Conservation (phyloP, 2,113 vertebrate species). For the Chaenocephalus aceratus region DNA sequence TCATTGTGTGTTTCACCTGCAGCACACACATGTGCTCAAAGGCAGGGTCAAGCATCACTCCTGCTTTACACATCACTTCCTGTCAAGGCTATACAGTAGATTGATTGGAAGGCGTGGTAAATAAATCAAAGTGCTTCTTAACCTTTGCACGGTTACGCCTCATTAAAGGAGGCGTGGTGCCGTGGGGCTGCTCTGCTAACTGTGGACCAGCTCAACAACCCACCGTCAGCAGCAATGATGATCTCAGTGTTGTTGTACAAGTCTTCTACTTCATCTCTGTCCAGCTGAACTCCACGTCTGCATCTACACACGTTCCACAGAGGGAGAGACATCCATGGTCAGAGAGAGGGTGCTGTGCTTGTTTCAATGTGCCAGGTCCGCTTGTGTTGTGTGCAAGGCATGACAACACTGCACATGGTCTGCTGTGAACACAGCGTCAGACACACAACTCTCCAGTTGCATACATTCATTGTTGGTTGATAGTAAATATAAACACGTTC, state of each 20-base stretch:
- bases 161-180: not conserved
- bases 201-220: slow-evolving; percentile 12
- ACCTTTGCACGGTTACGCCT: not conserved
- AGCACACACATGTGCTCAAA: too few species aligned
- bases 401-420: not conserved
- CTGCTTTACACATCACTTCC: too few species aligned
- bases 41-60: too few species aligned
- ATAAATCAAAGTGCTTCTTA: not conserved
- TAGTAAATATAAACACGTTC: too few species aligned
- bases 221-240: slow-evolving; percentile 93
- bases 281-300: slow-evolving; percentile 88
- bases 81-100: too few species aligned
- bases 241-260: slow-evolving; percentile 86
- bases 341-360: too few species aligned
- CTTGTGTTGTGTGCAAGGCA: too few species aligned
- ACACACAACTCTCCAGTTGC: too few species aligned
- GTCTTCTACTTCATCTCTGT: slow-evolving; percentile 90
- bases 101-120: too few species aligned
- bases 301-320: slow-evolving; percentile 47
- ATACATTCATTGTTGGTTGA: too few species aligned
- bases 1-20: too few species aligned
- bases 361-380: not conserved
- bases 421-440: not conserved
- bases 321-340: not conserved
- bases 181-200: not conserved